Base-by-base conservation (phyloP, 2,888 invertebrate genomes). In the Bibio marci region DNA sequence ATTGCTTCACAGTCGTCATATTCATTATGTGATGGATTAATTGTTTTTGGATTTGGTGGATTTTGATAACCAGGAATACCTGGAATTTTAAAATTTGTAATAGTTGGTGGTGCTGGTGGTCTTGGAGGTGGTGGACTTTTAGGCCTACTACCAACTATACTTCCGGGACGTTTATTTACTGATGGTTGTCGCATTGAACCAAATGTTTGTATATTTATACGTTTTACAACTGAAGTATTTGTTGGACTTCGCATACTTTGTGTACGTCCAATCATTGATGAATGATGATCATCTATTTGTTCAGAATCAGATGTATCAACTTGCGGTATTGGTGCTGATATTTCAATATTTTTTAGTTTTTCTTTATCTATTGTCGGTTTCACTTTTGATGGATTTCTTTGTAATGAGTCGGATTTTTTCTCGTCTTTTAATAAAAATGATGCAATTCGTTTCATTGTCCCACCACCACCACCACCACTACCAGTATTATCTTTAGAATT, bases 271-370 rank as follows among this genome's bases (percentile, higher is more conserved):
- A 85, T 75, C 12, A 75, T 72, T 1, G 65, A 57, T 36, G 68
- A 70, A 31, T 69, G 63, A 37, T 66, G 67, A 46, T 64, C 65
- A 12, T 73, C 73, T 33, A 68, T 66, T 50, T 69, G 1, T 33
- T 33, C 33, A 18, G 80, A 69, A 1, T 80, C 66, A 0, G 71
- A 67, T 12, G 66, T 67, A 8, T 68, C 63, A 0, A 69, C 70
- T 52, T 80, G 79, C 1, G 76, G 71, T 48, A 90, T 85, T 0
- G 88, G 88, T 50, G 76, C 71, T 0, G 88, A 88, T 50, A 90
- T 88, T 55, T 85, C 79, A 37, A 87, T 62, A 40, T 73, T 78
- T 37, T 82, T 69, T 38, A 88, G 53, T 1, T 76, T 67, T 12
- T 75, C 76, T 50, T 80, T 77, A 50, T 86, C 80, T 1, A 76